Conservation (phyloP, 2,797 vertebrate species). For the Phataginus tricuspis region DNA sequence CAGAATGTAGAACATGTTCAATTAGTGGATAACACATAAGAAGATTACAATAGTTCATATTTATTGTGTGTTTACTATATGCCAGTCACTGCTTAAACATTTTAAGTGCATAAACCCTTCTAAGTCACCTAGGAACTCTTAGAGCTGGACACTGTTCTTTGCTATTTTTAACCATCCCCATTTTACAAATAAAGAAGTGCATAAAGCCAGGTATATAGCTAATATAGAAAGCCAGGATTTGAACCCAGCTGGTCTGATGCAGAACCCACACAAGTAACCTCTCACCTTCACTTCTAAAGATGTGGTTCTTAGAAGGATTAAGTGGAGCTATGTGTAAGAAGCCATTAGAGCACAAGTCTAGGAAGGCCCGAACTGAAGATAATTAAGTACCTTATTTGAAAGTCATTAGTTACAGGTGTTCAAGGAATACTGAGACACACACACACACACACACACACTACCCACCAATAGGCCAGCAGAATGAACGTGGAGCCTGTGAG, state of each 20-base stretch:
- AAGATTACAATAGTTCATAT: slow-evolving; percentile 24
- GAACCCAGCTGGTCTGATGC: neutral
- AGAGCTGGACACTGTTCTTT: neutral
- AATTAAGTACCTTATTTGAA: slow-evolving; percentile 22
- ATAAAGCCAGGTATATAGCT: neutral
- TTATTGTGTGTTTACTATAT: slow-evolving; percentile 6
- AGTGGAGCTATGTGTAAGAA: slow-evolving; percentile 12
- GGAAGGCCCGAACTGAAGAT: slow-evolving; percentile 15
- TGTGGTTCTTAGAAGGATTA: neutral
- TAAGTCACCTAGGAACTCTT: neutral
- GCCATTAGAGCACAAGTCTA: neutral
- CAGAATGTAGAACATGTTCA: slow-evolving; percentile 19
- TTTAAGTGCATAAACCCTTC: slow-evolving; percentile 43
- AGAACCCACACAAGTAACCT: neutral
- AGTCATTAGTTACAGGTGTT: neutral
- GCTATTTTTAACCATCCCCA: neutral
- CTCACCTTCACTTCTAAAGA: neutral
- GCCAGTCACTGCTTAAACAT: neutral
- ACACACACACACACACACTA: neutral
- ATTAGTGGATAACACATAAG: neutral
- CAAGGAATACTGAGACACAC: neutral
- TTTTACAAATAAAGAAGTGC: slow-evolving; percentile 46
- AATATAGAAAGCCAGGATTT: neutral
- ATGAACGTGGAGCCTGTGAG: neutral
- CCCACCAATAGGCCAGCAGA: neutral